phyloP scores from a whole-genome alignment of 2,888 invertebrate species.

The Papilio gigon region DNA sequence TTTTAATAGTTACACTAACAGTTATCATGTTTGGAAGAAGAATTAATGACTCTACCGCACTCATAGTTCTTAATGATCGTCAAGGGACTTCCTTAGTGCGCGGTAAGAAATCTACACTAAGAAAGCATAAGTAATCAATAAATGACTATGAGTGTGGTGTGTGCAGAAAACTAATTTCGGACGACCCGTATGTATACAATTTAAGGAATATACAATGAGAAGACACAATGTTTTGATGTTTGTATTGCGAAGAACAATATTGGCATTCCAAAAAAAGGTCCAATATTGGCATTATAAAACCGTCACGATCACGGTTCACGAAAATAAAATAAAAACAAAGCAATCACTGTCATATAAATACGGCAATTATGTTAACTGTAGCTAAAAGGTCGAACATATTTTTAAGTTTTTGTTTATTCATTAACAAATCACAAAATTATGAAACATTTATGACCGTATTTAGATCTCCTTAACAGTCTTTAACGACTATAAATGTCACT shows the following conservation, averaged over 20 bases:
- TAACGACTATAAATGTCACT: too few species aligned
- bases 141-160: constrained; percentile 43
- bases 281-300: too few species aligned
- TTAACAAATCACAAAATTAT: too few species aligned
- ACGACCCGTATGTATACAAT: constrained; percentile 56
- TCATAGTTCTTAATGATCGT: background rate
- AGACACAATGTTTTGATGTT: constrained; percentile 54
- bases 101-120: background rate
- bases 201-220: constrained; percentile 58
- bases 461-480: too few species aligned
- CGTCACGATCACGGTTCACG: too few species aligned
- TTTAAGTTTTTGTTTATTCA: too few species aligned
- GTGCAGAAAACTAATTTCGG: constrained; percentile 55
- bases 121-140: background rate
- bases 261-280: background rate
- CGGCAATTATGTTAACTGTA: too few species aligned
- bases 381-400: too few species aligned
- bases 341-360: too few species aligned
- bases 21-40: constrained; percentile 41
- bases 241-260: constrained; percentile 51
- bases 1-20: constrained; percentile 10
- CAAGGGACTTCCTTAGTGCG: too few species aligned
- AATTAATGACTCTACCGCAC: constrained; percentile 54
- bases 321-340: too few species aligned
- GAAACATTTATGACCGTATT: too few species aligned